Base-by-base conservation (phyloP, 2,113 vertebrate genomes). In the Dicentrarchus labrax region DNA sequence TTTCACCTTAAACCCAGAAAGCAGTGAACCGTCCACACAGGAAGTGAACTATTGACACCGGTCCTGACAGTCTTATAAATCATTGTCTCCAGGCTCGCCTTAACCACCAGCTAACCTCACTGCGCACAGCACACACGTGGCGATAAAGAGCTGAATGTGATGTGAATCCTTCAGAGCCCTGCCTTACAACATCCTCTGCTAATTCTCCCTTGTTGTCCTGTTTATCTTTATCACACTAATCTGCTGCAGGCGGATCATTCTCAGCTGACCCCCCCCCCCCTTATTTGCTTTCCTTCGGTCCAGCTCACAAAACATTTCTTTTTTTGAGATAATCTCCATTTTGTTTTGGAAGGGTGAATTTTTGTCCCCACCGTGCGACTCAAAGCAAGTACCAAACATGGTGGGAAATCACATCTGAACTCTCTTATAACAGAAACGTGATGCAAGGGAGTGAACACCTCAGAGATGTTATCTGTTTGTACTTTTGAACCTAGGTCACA, bases 211-310 rank as follows among this genome's bases (percentile, higher is more conserved):
- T 80, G 45, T 59, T 70, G 30, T 30, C 30, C 41, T 73, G 92
- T 88, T 74, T 79, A n/a, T 82, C 91, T 93, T 92, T 83, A 50
- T 95, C 92, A 88, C 92, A 65, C 94, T 93, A 64, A 90, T 86
- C 70, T 17, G 0, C 72, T 65, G 13, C 60, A 30, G 7, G 59
- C 6, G 1, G 13, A 69, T 69, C 43, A 24, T 61, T 84, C 47
- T 80, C 76, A 8, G 62, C 7, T 83, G 53, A 62, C 17, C 61
- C 19, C 76, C 36, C 38, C 71, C 64, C 51, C 13, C 8, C 19
- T 68, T 53, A 17, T 57, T 64, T 12, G 45, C 47, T 69, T n/a
- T 45, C 65, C 36, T 76, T 56, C 45, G n/a, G 39, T 38, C 41
- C 21, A 56, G 38, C 54, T 76, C 56, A 64, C n/a, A 5, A 10